Base-by-base conservation (phyloP, 2,113 vertebrate genomes). In the Festucalex cinctus region DNA sequence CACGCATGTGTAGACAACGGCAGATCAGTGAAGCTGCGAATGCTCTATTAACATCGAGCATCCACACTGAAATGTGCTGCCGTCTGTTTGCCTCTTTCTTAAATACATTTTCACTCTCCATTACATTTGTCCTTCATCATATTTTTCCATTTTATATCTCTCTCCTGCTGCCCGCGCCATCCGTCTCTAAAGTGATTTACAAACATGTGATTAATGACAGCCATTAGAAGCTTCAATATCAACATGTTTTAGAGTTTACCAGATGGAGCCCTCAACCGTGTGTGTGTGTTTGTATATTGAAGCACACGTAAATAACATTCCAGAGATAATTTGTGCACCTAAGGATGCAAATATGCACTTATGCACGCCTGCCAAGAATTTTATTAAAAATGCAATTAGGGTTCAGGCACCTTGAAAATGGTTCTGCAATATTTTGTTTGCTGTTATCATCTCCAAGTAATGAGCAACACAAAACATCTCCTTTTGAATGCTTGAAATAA, bases 181-280 rank as follows among this genome's bases (percentile, higher is more conserved):
- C 65, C 43, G 57, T 73, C 85, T 68, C 79, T 78, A 76, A 82
- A 80, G 79, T 82, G 75, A 85, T 86, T 89, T 84, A 85, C 63
- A 73, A 79, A 82, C 77, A 86, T 82, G 81, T 89, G 88, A 91
- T 91, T 87, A 89, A 91, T 86, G 87, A 80, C 51, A 43, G 68
- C 86, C 86, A 86, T 91, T 91, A 90, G 75, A 71, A 65, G 73
- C 78, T 82, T 91, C 85, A 71, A 84, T 89, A 87, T 86, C 81
- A 75, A 57, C 73, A 66, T 74, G 84, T 78, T 76, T 82, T 66
- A 72, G 70, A 86, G 85, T 88, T 90, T 78, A 86, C 74, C 70
- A 84, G 75, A 87, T 77, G 74, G 39, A 68, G 79, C 72, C 76
- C 70, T 66, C 74, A 72, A 74, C 70, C 46, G 6, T 77, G 73